Percentiles rank a stretch among this genome's conserved stretches.
These are phyloP conservation scores for Prionace glauca DNA, from an alignment of 2,797 vertebrate genomes.

Conservation along the genomic window DNA sequence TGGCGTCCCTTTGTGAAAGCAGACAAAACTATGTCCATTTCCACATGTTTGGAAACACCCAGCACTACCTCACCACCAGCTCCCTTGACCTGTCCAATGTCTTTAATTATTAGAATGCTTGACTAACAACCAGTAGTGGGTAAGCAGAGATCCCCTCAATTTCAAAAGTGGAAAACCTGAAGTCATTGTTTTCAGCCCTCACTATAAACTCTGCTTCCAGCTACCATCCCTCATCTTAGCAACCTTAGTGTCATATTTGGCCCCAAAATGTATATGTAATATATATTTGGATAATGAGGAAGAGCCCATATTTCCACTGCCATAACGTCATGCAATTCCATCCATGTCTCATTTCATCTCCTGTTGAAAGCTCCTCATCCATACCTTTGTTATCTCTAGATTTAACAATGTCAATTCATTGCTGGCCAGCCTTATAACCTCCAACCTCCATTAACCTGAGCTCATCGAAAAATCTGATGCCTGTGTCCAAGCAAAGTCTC, in stretches of 20 bases:
- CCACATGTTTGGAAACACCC: neutral
- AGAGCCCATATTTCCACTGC: neutral
- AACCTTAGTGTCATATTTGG: neutral
- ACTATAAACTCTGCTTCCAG: neutral
- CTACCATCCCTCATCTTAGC: neutral
- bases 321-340: neutral
- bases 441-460: neutral
- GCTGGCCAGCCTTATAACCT: neutral
- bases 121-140: neutral
- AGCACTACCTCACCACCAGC: neutral
- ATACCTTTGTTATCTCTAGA: neutral
- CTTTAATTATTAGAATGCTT: neutral
- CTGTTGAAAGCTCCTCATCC: neutral
- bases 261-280: neutral
- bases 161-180: neutral
- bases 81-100: neutral
- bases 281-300: too few relatives aligned
- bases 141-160: neutral
- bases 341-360: neutral
- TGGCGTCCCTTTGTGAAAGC: neutral
- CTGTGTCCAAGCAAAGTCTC: too few relatives aligned
- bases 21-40: neutral
- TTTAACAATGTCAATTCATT: neutral
- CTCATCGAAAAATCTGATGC: too few relatives aligned
- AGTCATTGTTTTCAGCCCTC: neutral